These are phyloP conservation scores for Tenthredo amoena DNA, from an alignment of 2,888 invertebrate genomes.

Conservation along the genomic window DNA sequence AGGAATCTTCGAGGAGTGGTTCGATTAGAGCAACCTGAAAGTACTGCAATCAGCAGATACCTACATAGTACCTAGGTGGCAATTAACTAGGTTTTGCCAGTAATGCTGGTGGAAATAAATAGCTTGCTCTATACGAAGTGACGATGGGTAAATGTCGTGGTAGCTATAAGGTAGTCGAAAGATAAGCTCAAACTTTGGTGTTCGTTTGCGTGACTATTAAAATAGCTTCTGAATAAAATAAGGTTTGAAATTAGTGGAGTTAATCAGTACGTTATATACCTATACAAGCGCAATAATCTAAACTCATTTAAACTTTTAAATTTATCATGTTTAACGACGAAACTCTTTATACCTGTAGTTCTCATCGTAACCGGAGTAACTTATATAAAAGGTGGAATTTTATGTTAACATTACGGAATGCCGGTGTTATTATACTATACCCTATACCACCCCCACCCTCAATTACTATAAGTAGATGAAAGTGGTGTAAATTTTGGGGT, in stretches of 20 bases:
- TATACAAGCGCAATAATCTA: slow-evolving; percentile 20
- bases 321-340: slow-evolving; percentile 14
- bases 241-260: slow-evolving; percentile 12
- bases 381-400: slow-evolving; percentile 31
- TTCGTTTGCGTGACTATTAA: slow-evolving; percentile 24
- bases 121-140: slow-evolving; percentile 4
- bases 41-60: slow-evolving; percentile 43
- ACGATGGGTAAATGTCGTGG: slow-evolving; percentile 36
- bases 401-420: background rate
- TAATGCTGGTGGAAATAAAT: slow-evolving; percentile 38
- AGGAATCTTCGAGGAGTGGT: slow-evolving; percentile 42
- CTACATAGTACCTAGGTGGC: slow-evolving; percentile 21
- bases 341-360: slow-evolving; percentile 21
- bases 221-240: slow-evolving; percentile 21
- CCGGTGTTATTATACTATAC: slow-evolving; percentile 14
- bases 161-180: background rate
- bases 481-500: background rate
- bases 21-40: slow-evolving; percentile 38
- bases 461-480: slow-evolving; percentile 28
- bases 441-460: background rate
- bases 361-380: background rate
- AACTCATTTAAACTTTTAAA: slow-evolving; percentile 40
- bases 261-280: slow-evolving; percentile 28
- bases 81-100: slow-evolving; percentile 42
- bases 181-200: slow-evolving; percentile 22